These are phyloP conservation scores for Pygmarrhopalites habei DNA, from an alignment of 1,140 invertebrate species.

Conservation along the genomic window DNA sequence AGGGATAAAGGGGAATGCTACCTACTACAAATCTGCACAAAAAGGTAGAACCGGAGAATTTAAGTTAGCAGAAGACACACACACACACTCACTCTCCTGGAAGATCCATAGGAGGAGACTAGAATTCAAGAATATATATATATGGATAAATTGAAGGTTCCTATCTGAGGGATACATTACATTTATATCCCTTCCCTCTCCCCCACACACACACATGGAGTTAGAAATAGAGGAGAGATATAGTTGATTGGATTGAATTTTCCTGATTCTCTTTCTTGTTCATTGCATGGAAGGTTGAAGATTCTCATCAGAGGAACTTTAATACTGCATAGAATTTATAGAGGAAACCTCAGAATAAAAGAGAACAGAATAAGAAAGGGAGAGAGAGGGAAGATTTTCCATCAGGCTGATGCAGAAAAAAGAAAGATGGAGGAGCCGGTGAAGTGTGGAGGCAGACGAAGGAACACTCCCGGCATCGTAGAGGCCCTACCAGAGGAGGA, in stretches of 20 bases:
- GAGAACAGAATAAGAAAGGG: background rate
- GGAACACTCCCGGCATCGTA: conserved; percentile 1
- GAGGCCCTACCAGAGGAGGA: background rate
- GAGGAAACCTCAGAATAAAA: conserved; percentile 13
- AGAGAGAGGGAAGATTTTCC: conserved; percentile 10
- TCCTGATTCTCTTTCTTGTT: conserved; percentile 5
- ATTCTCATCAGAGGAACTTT: conserved; percentile 2
- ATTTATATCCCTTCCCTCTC: too few relatives aligned
- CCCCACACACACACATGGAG: too few relatives aligned
- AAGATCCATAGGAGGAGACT: too few relatives aligned
- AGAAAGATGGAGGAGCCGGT: conserved; percentile 33
- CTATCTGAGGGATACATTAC: too few relatives aligned
- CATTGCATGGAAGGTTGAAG: background rate
- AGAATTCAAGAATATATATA: too few relatives aligned
- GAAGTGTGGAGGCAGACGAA: conserved; percentile 24
- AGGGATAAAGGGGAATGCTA: too few relatives aligned
- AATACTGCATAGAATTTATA: conserved; percentile 4
- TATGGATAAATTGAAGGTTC: too few relatives aligned
- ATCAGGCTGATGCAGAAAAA: conserved; percentile 26
- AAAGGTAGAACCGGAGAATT: too few relatives aligned
- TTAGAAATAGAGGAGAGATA: too few relatives aligned
- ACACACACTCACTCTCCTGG: too few relatives aligned
- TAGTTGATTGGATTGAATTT: conserved; percentile 13
- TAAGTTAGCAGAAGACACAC: too few relatives aligned
- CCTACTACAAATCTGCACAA: too few relatives aligned